Percentiles rank a stretch among this genome's conserved stretches.
Evolutionary conservation across 2,797 vertebrate genomes (phyloP).

Genomic region (Urocyon cinereoargenteus): DNA sequence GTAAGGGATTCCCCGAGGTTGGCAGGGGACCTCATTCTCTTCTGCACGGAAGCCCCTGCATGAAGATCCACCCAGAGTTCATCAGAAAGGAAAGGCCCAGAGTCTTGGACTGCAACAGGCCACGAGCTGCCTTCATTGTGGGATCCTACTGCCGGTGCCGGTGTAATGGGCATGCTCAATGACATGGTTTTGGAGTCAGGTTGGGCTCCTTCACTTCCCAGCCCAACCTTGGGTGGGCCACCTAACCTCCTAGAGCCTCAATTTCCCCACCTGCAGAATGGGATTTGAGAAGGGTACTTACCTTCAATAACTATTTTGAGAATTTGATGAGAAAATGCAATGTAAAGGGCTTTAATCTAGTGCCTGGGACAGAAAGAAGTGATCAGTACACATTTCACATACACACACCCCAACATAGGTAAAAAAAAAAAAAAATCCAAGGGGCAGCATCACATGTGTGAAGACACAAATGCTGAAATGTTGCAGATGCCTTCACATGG

Average conservation of each 20-base stretch:
- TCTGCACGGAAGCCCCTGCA: neutral
- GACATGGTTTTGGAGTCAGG: neutral
- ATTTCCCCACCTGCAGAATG: neutral
- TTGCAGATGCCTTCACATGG: neutral
- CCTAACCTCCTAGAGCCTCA: neutral
- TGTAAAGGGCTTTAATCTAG: neutral
- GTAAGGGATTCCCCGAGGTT: neutral
- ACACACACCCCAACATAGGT: neutral
- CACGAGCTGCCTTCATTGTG: fast-evolving
- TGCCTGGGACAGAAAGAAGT: neutral
- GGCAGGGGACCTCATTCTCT: neutral
- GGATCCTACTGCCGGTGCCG: neutral
- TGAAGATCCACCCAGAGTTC: neutral
- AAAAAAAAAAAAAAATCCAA: neutral
- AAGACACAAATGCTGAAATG: neutral
- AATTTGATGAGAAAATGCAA: conserved; percentile 7
- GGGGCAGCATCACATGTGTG: neutral
- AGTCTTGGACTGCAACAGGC: neutral
- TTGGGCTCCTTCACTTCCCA: neutral
- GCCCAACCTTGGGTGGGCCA: neutral
- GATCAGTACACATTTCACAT: neutral
- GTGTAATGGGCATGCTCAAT: too few species aligned
- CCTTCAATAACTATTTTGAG: neutral
- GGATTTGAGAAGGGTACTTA: neutral
- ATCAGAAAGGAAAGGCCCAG: neutral